phyloP scores from a whole-genome alignment of 23 tunicate species.

The Aplidium turbinatum region DNA sequence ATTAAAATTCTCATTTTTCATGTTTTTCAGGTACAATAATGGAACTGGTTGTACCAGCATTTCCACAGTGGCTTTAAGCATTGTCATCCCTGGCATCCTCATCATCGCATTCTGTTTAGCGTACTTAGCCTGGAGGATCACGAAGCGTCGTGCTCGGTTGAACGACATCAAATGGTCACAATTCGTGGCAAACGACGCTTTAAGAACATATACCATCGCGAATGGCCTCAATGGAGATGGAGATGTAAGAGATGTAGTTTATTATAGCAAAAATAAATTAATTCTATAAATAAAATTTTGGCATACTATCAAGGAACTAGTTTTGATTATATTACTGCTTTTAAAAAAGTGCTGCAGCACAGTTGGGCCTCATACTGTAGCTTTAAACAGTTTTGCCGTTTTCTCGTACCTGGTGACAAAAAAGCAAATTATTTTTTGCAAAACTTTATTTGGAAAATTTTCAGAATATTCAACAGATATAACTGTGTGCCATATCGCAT shows the following conservation, averaged over 20 bases:
- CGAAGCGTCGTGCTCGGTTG: not conserved
- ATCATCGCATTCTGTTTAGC: no score
- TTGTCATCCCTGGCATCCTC: not conserved
- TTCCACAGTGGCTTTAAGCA: not conserved
- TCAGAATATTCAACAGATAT: no score
- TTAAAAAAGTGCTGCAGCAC: no score
- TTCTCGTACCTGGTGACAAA: no score
- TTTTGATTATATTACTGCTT: no score
- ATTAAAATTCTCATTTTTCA: no score
- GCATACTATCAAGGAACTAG: not conserved
- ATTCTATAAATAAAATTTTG: not conserved
- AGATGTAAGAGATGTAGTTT: not conserved
- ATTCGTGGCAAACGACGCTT: constrained; percentile 23
- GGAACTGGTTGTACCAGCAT: constrained; percentile 6
- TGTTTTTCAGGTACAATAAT: constrained; percentile 12
- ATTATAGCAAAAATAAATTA: not conserved
- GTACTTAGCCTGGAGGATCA: not conserved
- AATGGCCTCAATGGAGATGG: not conserved
- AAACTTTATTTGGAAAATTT: no score
- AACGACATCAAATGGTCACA: constrained; percentile 25
- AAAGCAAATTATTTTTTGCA: no score
- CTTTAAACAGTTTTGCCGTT: no score
- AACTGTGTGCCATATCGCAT: no score
- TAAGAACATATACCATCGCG: constrained; percentile 20
- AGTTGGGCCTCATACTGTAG: no score